Percentiles rank a stretch among this genome's conserved stretches.
phyloP scores from a whole-genome alignment of 1,140 invertebrate genomes.

The Drosophila virilis region DNA sequence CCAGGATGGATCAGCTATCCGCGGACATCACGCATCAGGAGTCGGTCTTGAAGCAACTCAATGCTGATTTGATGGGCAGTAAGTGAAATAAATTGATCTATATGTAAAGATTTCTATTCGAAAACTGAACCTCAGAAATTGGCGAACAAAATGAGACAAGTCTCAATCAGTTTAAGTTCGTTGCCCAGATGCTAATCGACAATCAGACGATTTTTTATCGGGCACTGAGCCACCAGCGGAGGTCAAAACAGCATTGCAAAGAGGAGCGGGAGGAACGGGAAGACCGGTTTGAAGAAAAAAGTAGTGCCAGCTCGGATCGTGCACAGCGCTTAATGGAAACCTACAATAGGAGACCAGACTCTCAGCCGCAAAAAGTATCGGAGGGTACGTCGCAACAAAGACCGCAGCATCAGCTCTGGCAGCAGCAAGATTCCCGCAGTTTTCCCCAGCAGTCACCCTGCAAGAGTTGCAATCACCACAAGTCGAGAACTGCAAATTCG shows the following conservation, averaged over 20 bases:
- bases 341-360: not conserved
- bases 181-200: slow-evolving; percentile 71
- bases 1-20: slow-evolving; percentile 37
- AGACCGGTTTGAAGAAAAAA: not conserved
- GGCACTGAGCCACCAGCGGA: slow-evolving; percentile 29
- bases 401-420: slow-evolving; percentile 49
- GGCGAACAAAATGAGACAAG: slow-evolving; percentile 51
- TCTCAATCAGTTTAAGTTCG: slow-evolving; percentile 69
- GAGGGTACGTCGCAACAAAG: not conserved
- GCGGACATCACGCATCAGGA: slow-evolving; percentile 40
- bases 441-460: not conserved
- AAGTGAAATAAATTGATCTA: slow-evolving; percentile 25
- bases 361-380: not conserved
- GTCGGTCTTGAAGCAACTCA: slow-evolving; percentile 29
- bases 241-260: not conserved
- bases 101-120: not conserved
- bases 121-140: slow-evolving; percentile 40
- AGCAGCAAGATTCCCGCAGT: slow-evolving; percentile 36
- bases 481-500: not conserved
- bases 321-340: not conserved
- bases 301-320: slow-evolving; percentile 8
- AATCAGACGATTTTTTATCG: slow-evolving; percentile 58
- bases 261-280: slow-evolving; percentile 5
- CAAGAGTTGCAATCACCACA: not conserved
- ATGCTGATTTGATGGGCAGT: slow-evolving; percentile 50